These are phyloP conservation scores for Plodia interpunctella DNA, from an alignment of 1,140 invertebrate species.

Conservation along the genomic window DNA sequence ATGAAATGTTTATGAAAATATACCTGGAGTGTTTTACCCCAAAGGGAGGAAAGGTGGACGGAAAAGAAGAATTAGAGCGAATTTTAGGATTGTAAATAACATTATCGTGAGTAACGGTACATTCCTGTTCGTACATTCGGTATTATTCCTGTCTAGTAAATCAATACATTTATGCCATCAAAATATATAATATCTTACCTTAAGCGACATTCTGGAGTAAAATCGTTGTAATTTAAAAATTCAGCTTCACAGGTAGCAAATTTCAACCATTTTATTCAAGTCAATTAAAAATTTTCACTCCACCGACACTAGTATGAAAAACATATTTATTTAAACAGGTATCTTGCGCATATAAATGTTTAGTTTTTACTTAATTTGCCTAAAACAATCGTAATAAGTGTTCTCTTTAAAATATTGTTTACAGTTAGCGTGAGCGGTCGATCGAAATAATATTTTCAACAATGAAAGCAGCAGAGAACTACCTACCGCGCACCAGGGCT, in stretches of 20 bases:
- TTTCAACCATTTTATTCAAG: slow-evolving; percentile 35
- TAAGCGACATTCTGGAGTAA: slow-evolving; percentile 46
- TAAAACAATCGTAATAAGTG: background rate
- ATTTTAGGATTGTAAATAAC: no score
- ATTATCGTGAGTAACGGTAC: no score
- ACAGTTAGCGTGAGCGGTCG: background rate
- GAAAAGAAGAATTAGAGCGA: no score
- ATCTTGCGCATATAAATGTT: background rate
- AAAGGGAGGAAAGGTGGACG: no score
- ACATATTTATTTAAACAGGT: background rate
- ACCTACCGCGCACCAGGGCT: background rate
- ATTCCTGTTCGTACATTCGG: no score
- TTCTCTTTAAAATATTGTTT: background rate
- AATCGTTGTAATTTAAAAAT: slow-evolving; percentile 22
- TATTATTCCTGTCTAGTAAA: no score
- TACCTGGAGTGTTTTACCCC: no score
- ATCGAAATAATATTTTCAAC: background rate
- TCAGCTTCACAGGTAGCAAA: slow-evolving; percentile 25
- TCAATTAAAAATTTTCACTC: slow-evolving; percentile 31
- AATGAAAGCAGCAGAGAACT: background rate
- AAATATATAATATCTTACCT: slow-evolving; percentile 31
- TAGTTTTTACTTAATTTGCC: background rate
- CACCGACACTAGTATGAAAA: slow-evolving; percentile 12
- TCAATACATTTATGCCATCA: background rate
- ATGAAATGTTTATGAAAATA: no score